These are phyloP conservation scores for Turdus rufiventris DNA, from an alignment of 2,113 vertebrate genomes.

Conservation along the genomic window DNA sequence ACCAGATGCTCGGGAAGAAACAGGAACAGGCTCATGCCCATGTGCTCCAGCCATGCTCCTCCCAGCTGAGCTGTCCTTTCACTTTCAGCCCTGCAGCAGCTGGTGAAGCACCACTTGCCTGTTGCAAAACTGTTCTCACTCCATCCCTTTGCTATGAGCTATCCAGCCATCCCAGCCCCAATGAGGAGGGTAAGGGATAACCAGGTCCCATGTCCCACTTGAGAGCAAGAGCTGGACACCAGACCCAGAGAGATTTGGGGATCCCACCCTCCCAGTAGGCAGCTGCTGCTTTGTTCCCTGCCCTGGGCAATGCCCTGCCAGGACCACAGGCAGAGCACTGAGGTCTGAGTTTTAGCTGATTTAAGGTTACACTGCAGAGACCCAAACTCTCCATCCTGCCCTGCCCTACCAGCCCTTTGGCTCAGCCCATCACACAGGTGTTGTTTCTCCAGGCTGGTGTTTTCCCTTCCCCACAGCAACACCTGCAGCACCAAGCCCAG, in stretches of 20 bases:
- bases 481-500: accelerated
- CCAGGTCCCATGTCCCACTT: accelerated
- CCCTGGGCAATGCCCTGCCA: background rate
- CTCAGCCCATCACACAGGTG: background rate
- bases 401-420: background rate
- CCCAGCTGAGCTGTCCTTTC: background rate
- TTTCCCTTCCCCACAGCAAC: background rate
- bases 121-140: background rate
- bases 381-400: background rate
- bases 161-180: too few relatives aligned
- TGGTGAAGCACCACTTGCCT: background rate
- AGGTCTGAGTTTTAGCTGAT: background rate
- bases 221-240: background rate
- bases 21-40: accelerated
- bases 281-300: background rate
- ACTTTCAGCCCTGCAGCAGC: background rate
- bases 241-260: background rate
- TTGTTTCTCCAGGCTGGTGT: background rate
- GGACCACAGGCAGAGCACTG: accelerated
- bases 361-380: background rate
- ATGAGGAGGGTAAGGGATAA: background rate
- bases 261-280: background rate
- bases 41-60: accelerated
- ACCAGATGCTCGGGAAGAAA: background rate
- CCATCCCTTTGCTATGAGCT: background rate